These are phyloP conservation scores for Periophthalmus modestus DNA, from an alignment of 2,113 vertebrate genomes.

Conservation along the genomic window DNA sequence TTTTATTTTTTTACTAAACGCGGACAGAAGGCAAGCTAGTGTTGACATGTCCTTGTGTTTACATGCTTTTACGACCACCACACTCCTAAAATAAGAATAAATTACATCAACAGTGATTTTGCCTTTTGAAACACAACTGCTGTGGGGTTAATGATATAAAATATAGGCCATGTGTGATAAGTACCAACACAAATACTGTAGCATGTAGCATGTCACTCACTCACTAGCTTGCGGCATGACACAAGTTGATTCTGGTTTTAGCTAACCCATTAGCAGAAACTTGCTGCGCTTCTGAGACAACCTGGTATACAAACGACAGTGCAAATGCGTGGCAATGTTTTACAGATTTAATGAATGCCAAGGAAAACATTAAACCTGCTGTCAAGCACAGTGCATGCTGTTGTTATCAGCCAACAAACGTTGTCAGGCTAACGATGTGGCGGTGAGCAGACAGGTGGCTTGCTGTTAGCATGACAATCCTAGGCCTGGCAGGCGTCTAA, in stretches of 20 bases:
- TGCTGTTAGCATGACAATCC: constrained; percentile 48
- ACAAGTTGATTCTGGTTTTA: constrained; percentile 36
- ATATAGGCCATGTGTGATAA: neutral
- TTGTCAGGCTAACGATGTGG: neutral
- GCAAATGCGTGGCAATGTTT: neutral
- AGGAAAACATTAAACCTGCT: neutral
- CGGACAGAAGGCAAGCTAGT: neutral
- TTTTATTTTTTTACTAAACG: neutral
- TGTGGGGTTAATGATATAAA: neutral
- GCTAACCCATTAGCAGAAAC: constrained; percentile 28
- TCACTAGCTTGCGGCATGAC: constrained; percentile 56
- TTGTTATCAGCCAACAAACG: neutral
- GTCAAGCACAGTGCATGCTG: neutral
- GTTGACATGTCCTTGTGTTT: constrained; percentile 18
- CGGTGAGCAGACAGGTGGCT: constrained; percentile 67
- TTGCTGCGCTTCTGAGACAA: neutral
- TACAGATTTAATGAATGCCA: neutral
- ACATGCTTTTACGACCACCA: constrained; percentile 21
- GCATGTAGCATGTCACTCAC: constrained; percentile 31
- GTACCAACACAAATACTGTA: neutral
- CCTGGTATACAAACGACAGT: neutral
- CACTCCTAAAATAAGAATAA: neutral
- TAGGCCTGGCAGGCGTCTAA: constrained; percentile 34
- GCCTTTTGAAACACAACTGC: neutral
- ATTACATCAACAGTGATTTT: neutral